These are phyloP conservation scores for Mnemiopsis leidyi DNA, from an alignment of 37 sponge, comb jelly and placozoan species.

Conservation along the genomic window DNA sequence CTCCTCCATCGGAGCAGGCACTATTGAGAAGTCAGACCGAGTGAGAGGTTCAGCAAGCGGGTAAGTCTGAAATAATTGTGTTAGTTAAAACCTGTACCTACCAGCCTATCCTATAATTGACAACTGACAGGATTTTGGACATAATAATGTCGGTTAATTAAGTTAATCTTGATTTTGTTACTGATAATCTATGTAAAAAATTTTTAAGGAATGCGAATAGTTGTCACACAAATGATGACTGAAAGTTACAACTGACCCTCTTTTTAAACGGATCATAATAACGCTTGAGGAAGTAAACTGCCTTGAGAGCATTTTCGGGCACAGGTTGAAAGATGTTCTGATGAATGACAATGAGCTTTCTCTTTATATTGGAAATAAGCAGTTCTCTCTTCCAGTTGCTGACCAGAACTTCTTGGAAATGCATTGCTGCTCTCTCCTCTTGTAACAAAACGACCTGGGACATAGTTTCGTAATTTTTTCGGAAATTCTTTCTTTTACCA, in stretches of 20 bases:
- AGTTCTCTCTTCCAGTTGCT: slow-evolving; percentile 51
- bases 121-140: no score
- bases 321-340: slow-evolving; percentile 61
- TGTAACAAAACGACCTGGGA: background rate
- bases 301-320: slow-evolving; percentile 29
- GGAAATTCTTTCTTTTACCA: no score
- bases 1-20: slow-evolving; percentile 7
- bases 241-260: background rate
- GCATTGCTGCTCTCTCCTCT: background rate
- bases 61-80: background rate
- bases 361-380: slow-evolving; percentile 25
- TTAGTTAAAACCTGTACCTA: no score
- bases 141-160: no score
- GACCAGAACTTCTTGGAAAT: slow-evolving; percentile 57
- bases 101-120: no score
- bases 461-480: no score
- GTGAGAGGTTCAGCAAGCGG: slow-evolving; percentile 44
- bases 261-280: slow-evolving; percentile 60
- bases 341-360: slow-evolving; percentile 6
- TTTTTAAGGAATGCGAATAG: no score
- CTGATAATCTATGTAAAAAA: no score
- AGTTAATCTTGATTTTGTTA: no score
- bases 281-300: background rate
- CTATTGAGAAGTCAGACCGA: slow-evolving; percentile 48
- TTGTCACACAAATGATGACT: no score